These are phyloP conservation scores for Formica selysi DNA, from an alignment of 1,140 invertebrate species.

Conservation along the genomic window DNA sequence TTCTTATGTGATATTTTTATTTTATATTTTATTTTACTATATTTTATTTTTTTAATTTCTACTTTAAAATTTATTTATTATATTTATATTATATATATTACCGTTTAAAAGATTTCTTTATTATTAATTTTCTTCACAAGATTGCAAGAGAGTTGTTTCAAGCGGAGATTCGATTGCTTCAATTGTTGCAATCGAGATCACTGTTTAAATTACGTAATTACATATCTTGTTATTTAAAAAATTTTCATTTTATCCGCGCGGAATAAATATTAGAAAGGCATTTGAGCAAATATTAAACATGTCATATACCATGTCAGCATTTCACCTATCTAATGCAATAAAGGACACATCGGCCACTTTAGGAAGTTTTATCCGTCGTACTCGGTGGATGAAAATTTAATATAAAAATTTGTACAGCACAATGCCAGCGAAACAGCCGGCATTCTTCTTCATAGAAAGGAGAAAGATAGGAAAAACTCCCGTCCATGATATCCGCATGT, in stretches of 20 bases:
- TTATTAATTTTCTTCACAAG: not conserved
- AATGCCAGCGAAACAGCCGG: conserved; percentile 12
- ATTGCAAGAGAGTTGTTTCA: not conserved
- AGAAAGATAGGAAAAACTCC: not conserved
- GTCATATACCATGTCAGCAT: not conserved
- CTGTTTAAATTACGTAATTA: conserved; percentile 25
- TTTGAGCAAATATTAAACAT: conserved; percentile 18
- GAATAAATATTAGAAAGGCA: conserved; percentile 8
- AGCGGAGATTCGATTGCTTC: not conserved
- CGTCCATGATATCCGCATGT: conserved; percentile 4
- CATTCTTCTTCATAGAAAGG: conserved; percentile 17
- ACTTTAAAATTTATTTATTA: not conserved
- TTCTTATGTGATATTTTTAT: not conserved
- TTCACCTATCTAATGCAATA: conserved; percentile 39
- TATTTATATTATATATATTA: not conserved
- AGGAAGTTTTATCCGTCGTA: conserved; percentile 41
- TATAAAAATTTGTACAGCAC: conserved; percentile 59
- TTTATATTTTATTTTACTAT: not conserved
- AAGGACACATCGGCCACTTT: conserved; percentile 47
- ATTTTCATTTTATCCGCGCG: not conserved
- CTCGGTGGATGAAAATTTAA: conserved; percentile 52
- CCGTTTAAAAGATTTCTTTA: not conserved
- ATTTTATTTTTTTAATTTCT: not conserved
- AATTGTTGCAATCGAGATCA: not conserved
- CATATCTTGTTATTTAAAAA: not conserved